Percentiles rank a stretch among this genome's conserved stretches.
Conservation (phyloP, 2,797 vertebrate species). For the Girardinus metallicus region DNA sequence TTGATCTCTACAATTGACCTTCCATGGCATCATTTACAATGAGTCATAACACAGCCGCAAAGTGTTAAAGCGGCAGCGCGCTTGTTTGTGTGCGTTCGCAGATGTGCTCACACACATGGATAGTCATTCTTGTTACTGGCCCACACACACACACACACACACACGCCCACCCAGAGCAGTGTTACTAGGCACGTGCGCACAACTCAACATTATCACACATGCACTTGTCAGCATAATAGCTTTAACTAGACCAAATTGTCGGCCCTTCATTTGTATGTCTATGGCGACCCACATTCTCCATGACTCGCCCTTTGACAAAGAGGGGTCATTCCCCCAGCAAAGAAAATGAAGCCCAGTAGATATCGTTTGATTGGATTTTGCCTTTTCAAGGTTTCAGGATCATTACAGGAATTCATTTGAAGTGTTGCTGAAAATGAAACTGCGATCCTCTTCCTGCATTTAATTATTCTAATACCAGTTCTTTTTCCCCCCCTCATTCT, state of each 20-base stretch:
- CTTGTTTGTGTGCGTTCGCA: conserved; percentile 35
- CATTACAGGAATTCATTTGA: conserved; percentile 87
- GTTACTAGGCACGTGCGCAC: conserved; percentile 26
- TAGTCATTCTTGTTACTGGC: conserved; percentile 53
- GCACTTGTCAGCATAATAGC: conserved; percentile 81
- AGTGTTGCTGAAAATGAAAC: conserved; percentile 86
- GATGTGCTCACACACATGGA: conserved; percentile 49
- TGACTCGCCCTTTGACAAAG: conserved; percentile 85
- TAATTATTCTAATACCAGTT: conserved; percentile 85
- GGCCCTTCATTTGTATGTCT: conserved; percentile 84
- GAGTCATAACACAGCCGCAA: conserved; percentile 82
- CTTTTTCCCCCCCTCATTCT: conserved; percentile 67
- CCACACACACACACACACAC: conserved; percentile 16
- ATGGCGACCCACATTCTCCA: conserved; percentile 78
- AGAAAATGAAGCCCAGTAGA: conserved; percentile 85
- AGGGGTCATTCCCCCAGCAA: conserved; percentile 81
- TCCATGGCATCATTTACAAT: conserved; percentile 85
- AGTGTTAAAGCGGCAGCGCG: conserved; percentile 79
- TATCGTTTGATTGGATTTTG: conserved; percentile 89
- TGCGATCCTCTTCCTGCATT: conserved; percentile 75
- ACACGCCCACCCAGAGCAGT: conserved; percentile 29
- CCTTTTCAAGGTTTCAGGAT: conserved; percentile 86
- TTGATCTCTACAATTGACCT: conserved; percentile 86
- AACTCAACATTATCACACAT: conserved; percentile 46
- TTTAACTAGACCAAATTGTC: conserved; percentile 86